These are phyloP conservation scores for Mesaphorura yosii DNA, from an alignment of 1,140 invertebrate genomes.

Conservation along the genomic window DNA sequence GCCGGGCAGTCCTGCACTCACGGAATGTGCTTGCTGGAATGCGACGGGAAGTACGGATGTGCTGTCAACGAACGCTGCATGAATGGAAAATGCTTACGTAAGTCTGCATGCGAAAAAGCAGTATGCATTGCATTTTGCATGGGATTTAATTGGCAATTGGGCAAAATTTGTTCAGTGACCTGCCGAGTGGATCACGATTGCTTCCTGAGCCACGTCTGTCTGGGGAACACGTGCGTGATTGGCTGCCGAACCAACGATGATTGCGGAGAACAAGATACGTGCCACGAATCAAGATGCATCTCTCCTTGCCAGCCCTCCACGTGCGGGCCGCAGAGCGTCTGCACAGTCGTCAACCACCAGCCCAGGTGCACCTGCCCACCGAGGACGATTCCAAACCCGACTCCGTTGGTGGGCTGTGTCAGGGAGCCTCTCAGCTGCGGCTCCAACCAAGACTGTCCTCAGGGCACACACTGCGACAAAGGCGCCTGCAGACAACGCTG, in stretches of 20 bases:
- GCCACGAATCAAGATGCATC: conserved; percentile 61
- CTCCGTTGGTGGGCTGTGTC: conserved; percentile 60
- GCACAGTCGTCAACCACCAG: conserved; percentile 49
- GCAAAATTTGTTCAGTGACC: conserved; percentile 81
- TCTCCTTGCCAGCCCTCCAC: conserved; percentile 61
- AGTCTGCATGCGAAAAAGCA: conserved; percentile 37
- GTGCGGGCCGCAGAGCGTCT: conserved; percentile 67
- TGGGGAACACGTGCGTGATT: conserved; percentile 68
- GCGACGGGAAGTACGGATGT: conserved; percentile 65
- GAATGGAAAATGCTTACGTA: conserved; percentile 59
- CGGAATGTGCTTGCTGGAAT: conserved; percentile 63
- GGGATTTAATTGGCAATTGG: conserved; percentile 68
- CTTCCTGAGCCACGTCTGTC: conserved; percentile 76
- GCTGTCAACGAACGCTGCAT: conserved; percentile 78
- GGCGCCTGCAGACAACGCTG: conserved; percentile 62
- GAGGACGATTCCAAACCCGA: conserved; percentile 70
- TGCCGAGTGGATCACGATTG: conserved; percentile 82
- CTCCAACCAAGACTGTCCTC: conserved; percentile 57
- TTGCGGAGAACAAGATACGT: conserved; percentile 68
- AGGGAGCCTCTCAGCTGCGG: conserved; percentile 56
- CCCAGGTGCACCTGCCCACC: conserved; percentile 61
- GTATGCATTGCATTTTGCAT: conserved; percentile 1
- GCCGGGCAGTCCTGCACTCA: conserved; percentile 57
- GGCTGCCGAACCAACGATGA: conserved; percentile 77
- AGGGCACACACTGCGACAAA: conserved; percentile 53